These are phyloP conservation scores for Callaeas wilsoni DNA, from an alignment of 2,113 vertebrate genomes.

Conservation along the genomic window DNA sequence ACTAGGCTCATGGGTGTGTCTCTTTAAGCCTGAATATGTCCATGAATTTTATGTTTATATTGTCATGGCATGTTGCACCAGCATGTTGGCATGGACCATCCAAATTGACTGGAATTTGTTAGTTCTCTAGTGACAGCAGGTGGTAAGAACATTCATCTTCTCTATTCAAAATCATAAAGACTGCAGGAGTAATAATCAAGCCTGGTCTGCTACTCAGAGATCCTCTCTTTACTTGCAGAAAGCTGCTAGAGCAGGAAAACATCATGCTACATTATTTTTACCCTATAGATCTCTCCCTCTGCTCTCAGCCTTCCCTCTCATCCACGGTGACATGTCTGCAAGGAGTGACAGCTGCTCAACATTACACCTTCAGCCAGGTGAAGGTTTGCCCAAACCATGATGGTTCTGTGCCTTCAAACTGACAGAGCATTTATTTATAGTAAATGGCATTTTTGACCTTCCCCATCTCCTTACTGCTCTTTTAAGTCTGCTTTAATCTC, in stretches of 20 bases:
- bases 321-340: neutral
- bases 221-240: neutral
- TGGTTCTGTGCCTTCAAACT: neutral
- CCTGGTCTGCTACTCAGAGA: neutral
- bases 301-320: neutral
- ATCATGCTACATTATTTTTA: neutral
- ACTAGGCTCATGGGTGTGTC: neutral
- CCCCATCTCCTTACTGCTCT: constrained; percentile 18
- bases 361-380: neutral
- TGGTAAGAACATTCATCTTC: neutral
- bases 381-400: neutral
- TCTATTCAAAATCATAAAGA: neutral
- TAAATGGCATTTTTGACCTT: constrained; percentile 26
- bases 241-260: neutral
- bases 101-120: neutral
- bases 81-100: neutral
- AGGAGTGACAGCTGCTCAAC: neutral
- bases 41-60: neutral
- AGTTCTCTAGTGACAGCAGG: neutral
- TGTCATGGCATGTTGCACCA: neutral
- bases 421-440: neutral
- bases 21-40: neutral
- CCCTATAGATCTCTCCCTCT: neutral
- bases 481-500: constrained; percentile 50
- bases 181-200: neutral